Percentiles rank a stretch among this genome's conserved stretches.
These are phyloP conservation scores for Setipinna tenuifilis DNA, from an alignment of 2,797 vertebrate species.

Conservation along the genomic window DNA sequence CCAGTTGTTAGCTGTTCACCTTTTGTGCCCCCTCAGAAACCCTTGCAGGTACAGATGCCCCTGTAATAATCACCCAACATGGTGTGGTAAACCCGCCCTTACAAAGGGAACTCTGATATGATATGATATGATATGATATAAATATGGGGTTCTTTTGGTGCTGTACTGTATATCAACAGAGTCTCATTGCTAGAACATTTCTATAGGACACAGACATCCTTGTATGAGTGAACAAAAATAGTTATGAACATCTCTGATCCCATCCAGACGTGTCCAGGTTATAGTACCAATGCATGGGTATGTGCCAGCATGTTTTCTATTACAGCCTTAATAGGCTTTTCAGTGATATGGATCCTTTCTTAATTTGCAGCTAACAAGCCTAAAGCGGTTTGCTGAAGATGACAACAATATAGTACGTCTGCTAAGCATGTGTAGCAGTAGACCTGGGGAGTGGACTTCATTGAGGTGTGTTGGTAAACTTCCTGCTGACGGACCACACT, in stretches of 20 bases:
- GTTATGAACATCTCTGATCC: not conserved
- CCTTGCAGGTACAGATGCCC: not conserved
- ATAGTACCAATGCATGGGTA: not conserved
- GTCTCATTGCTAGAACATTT: not conserved
- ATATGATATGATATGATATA: not conserved
- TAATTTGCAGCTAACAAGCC: not conserved
- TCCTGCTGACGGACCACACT: no score
- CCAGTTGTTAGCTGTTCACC: not conserved
- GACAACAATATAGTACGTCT: no score
- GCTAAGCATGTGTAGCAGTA: no score
- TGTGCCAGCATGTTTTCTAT: not conserved
- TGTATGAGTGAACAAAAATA: not conserved
- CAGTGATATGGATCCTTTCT: not conserved
- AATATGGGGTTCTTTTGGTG: no score
- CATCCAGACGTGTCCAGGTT: not conserved
- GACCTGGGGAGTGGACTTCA: no score
- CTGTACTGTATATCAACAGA: not conserved
- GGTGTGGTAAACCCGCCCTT: not conserved
- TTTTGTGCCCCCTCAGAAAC: not conserved
- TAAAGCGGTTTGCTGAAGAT: not conserved
- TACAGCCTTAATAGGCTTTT: not conserved
- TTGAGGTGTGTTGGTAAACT: no score
- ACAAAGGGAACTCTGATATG: not conserved
- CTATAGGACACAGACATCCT: not conserved
- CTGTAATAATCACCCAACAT: not conserved